Evolutionary conservation across 2,888 invertebrate genomes (phyloP), one percentile per base, ranked within the genome.

Genomic region (Cataglyphis livida): DNA sequence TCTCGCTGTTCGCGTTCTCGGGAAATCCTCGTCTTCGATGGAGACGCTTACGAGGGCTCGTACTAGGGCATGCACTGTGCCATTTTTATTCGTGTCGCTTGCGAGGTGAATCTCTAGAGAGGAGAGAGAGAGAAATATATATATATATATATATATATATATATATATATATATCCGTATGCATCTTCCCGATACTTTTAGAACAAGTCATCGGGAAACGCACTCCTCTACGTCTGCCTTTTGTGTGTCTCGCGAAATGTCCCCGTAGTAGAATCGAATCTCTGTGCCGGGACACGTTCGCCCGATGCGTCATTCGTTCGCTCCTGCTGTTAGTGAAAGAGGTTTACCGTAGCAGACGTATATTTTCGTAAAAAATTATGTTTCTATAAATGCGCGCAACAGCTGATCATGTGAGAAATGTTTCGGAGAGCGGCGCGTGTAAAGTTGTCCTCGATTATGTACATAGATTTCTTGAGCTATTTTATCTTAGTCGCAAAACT

Each of bases 121-220:
- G 21, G 18, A 25, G 68, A 68, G 25, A 59, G 21, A 15, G 78
- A 51, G 25, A 35, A 32, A 35, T 25, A 25, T 25, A 25, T 25
- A 25, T 25, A 15, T 81, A 35, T 61, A 70, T 57, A 61, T 25
- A 25, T 25, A 15, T 81, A 35, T 61, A 70, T 57, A 61, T 61
- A 70, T 57, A 61, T 54, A n/a, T 51, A n/a, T 54, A 32, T 54
- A 21, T 64, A 79, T 70, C 21, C 38, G 41, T 44, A 68, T 70
- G 32, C 78, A 62, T 81, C 68, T 70, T 32, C 59, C 44, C 61
- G 44, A 51, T 65, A 83, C 65, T 79, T 71, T 65, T 57, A 44
- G n/a, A 78, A 66, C 59, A 83, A 83, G 81, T 81, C 87, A 48
- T 32, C 75, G 83, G 73, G 73, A 85, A 87, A 76, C 68, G 57